A percentile compares a stretch with the other conserved stretches of the same genome.
These are phyloP conservation scores for Scolanthus callimorphus DNA, from an alignment of 92 coral and sea anemone genomes.

Conservation along the genomic window DNA sequence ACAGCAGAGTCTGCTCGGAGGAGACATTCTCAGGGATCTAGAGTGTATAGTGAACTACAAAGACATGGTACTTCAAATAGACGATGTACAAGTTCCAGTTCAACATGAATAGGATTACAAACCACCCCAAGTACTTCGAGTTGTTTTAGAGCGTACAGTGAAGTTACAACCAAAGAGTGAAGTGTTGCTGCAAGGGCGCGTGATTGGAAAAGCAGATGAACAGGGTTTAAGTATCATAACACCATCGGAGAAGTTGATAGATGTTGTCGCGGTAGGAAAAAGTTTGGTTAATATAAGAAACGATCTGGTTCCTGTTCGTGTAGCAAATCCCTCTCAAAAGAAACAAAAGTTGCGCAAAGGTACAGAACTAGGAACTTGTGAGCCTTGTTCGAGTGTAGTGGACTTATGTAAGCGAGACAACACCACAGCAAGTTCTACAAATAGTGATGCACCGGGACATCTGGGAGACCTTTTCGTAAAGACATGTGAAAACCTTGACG, in stretches of 20 bases:
- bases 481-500: not conserved
- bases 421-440: not conserved
- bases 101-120: not conserved
- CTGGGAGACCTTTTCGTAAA: not conserved
- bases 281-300: not conserved
- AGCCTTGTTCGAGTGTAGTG: not conserved
- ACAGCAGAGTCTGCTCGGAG: not conserved
- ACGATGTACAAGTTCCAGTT: not conserved
- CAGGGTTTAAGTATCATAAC: not conserved
- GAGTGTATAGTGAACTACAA: too few relatives aligned
- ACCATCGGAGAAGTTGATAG: not conserved
- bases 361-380: not conserved
- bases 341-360: not conserved
- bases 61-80: slow-evolving; percentile 1
- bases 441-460: not conserved
- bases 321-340: not conserved
- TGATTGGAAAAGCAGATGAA: not conserved
- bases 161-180: not conserved
- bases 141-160: not conserved
- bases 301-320: not conserved
- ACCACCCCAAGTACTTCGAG: not conserved
- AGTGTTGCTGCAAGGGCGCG: not conserved
- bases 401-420: not conserved
- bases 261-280: not conserved
- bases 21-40: not conserved